A percentile compares a stretch with the other conserved stretches of the same genome.
Evolutionary conservation across 2,888 invertebrate species (phyloP).

Genomic region (Tyria jacobaeae): DNA sequence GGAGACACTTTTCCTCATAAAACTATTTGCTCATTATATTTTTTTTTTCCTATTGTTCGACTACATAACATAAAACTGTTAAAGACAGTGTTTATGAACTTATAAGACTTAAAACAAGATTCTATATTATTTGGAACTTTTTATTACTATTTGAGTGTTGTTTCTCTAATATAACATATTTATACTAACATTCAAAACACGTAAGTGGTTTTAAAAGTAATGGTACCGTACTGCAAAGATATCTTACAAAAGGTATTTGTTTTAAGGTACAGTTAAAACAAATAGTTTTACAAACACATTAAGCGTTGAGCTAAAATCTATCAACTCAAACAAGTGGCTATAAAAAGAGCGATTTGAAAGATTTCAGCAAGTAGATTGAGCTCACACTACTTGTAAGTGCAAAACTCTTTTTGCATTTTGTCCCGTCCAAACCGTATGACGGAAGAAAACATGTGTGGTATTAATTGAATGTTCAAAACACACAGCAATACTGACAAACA

Average conservation of each 20-base stretch:
- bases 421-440: background rate
- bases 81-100: slow-evolving; percentile 3
- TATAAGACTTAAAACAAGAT: slow-evolving; percentile 12
- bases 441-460: too few species aligned
- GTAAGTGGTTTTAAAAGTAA: slow-evolving; percentile 17
- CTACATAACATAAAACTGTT: slow-evolving; percentile 10
- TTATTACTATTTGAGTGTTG: slow-evolving; percentile 8
- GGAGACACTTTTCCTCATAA: too few species aligned
- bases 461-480: too few species aligned
- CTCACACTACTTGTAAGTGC: background rate
- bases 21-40: too few species aligned
- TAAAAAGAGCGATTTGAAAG: slow-evolving; percentile 18
- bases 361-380: background rate
- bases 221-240: slow-evolving; percentile 1
- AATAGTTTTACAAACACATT: slow-evolving; percentile 30
- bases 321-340: slow-evolving; percentile 43
- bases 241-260: slow-evolving; percentile 14
- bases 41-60: too few species aligned
- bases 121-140: slow-evolving; percentile 12
- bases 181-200: slow-evolving; percentile 10
- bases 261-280: slow-evolving; percentile 34
- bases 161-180: slow-evolving; percentile 10
- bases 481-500: too few species aligned
- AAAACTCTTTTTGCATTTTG: background rate
- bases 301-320: slow-evolving; percentile 40